Evolutionary conservation across 2,113 vertebrate species (phyloP).

Genomic region (Phalacrocorax brasilianus): DNA sequence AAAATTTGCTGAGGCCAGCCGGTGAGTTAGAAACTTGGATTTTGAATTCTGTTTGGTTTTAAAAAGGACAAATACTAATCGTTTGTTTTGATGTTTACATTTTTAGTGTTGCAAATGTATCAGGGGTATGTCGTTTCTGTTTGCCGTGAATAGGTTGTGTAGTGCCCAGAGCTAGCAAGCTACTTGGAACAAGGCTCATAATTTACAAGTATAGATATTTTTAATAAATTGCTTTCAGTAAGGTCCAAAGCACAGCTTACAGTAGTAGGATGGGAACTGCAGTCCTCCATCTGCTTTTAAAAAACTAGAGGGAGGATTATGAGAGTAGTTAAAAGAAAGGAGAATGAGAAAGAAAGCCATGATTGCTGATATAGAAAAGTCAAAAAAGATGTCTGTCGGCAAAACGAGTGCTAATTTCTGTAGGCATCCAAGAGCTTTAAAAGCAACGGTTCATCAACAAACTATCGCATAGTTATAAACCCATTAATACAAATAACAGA

Average conservation of each 20-base stretch:
- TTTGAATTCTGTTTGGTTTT: not conserved
- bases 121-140: not conserved
- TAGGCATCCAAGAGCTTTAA: conserved; percentile 38
- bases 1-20: not conserved
- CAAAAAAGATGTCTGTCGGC: not conserved
- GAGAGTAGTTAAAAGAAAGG: not conserved
- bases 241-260: not conserved
- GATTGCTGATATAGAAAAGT: conserved; percentile 29
- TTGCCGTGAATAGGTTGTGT: not conserved
- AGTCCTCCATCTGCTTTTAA: not conserved
- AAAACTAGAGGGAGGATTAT: not conserved
- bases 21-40: not conserved
- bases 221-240: not conserved
- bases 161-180: not conserved
- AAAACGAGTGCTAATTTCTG: conserved; percentile 46
- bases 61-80: not conserved
- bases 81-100: not conserved
- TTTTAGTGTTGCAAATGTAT: not conserved
- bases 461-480: not conserved
- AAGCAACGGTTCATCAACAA: conserved; percentile 55
- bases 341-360: not conserved
- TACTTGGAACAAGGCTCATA: not conserved
- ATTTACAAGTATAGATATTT: not conserved
- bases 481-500: conserved; percentile 28
- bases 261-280: not conserved